These are phyloP conservation scores for Poeciliopsis turrubarensis DNA, from an alignment of 2,113 vertebrate species.

Conservation along the genomic window DNA sequence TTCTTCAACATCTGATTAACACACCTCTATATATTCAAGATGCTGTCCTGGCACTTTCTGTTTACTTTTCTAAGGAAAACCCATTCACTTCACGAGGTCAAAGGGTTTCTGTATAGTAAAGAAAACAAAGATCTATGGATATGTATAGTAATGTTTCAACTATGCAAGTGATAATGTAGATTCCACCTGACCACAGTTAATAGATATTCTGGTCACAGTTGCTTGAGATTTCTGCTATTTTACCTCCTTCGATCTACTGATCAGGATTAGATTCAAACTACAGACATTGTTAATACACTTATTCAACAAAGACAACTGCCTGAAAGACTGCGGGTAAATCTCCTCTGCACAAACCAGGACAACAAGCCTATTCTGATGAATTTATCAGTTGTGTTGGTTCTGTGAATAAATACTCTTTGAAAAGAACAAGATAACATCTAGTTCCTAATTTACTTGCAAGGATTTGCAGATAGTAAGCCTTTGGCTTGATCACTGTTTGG, in stretches of 20 bases:
- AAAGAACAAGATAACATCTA: conserved; percentile 54
- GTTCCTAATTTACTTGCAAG: conserved; percentile 53
- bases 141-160: neutral
- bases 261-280: conserved; percentile 36
- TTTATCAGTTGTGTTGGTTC: conserved; percentile 39
- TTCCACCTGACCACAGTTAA: conserved; percentile 1
- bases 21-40: neutral
- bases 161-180: neutral
- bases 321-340: conserved; percentile 31
- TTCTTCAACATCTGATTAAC: neutral
- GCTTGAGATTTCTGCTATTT: conserved; percentile 12
- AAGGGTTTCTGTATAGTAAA: neutral
- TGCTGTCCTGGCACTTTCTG: neutral
- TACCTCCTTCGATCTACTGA: conserved; percentile 5
- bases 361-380: conserved; percentile 39
- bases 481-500: conserved; percentile 50
- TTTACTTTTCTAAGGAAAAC: neutral
- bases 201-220: conserved; percentile 1
- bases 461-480: conserved; percentile 39
- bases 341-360: conserved; percentile 29
- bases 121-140: conserved; percentile 10
- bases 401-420: conserved; percentile 46
- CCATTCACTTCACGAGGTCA: neutral
- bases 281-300: conserved; percentile 31
- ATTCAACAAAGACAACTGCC: conserved; percentile 32